Base-by-base conservation (phyloP, 2,797 vertebrate species). In the Danio tinwini region DNA sequence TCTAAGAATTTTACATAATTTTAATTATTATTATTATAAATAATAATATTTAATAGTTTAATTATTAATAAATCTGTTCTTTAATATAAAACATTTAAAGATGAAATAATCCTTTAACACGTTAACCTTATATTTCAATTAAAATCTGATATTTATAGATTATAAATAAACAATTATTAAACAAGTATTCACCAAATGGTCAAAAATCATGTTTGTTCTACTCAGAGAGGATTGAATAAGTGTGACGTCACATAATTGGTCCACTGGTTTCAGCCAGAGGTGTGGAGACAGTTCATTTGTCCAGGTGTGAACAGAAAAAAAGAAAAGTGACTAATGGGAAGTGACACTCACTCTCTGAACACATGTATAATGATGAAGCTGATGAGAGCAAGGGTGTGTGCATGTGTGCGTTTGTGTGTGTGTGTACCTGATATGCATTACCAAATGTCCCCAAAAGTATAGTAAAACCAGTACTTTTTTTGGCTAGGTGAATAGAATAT, bases 251-350 rank as follows among this genome's bases (percentile, higher is more conserved):
- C 29, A 29, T 3, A 29, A 29, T 29, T 29, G 29, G 29, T 29
- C 29, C 29, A 29, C 29, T 29, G 29, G 10, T 72, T 61, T 82
- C 29, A 77, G 29, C 19, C 61, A 56, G 56, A 56, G 13, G 40
- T 65, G 52, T 12, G 42, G 37, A 1, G 45, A 72, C 3, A 1
- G 59, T 64, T 49, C 44, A 67, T 64, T 39, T 82, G 19, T 39
- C 69, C 75, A 82, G 55, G 81, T 78, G 76, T 68, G 70, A 78
- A 59, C 0, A 1, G 53, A 82, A 78, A 82, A 78, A 61, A 50
- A 73, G 42, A 47, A 65, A 55, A 45, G n/a, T 50, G 19, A 78
- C 10, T 56, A 73, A 65, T 65, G 17, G 16, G 29, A 75, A 71
- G 40, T 53, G 74, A 76, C 40, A 71, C 40, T 47, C 47, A 63